Conservation (phyloP, 2,888 invertebrate genomes). For the Coelogynopora nodosa region DNA sequence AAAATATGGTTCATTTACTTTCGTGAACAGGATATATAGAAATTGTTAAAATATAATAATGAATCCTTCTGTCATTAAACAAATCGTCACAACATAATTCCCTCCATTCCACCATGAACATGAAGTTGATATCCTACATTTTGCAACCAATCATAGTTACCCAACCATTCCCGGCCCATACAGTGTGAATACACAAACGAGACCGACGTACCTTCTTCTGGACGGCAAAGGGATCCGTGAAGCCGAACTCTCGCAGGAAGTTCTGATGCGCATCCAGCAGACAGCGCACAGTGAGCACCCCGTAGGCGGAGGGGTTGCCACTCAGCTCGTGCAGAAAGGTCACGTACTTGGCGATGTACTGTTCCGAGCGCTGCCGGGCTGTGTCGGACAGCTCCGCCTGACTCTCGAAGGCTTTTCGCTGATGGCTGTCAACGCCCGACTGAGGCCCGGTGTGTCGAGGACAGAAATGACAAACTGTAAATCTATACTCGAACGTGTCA, state of each 20-base stretch:
- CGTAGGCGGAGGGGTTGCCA: conserved; percentile 67
- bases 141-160: too few species aligned
- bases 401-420: conserved; percentile 70
- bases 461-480: too few species aligned
- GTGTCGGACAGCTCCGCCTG: conserved; percentile 71
- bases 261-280: conserved; percentile 81
- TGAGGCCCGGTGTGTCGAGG: too few species aligned
- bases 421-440: conserved; percentile 43
- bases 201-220: conserved; percentile 34
- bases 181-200: background rate
- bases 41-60: too few species aligned
- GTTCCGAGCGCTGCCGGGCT: conserved; percentile 64
- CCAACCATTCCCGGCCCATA: too few species aligned
- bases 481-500: too few species aligned
- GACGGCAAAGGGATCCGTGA: conserved; percentile 74
- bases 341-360: conserved; percentile 25
- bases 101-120: too few species aligned
- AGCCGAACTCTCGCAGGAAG: conserved; percentile 81
- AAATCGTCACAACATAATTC: too few species aligned
- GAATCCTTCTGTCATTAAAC: too few species aligned
- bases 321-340: conserved; percentile 34
- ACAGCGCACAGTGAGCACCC: conserved; percentile 80
- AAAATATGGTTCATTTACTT: too few species aligned
- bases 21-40: too few species aligned
- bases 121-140: too few species aligned